Evolutionary conservation across 35 echinoderm and acorn worm species (phyloP).

Genomic region (Lytechinus variegatus): DNA sequence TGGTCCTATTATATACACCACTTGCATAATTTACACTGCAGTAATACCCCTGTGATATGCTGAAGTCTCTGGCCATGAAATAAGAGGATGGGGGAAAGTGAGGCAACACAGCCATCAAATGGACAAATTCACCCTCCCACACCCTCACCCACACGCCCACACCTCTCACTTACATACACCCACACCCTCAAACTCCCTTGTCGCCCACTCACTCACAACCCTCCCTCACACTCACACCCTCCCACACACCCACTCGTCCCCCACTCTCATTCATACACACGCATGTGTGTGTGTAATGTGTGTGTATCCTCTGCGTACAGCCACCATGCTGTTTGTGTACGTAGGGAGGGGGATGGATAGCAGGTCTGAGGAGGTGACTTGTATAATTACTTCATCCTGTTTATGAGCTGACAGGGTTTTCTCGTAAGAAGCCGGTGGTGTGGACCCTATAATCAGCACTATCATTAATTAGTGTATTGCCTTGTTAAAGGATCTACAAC

Average conservation of each 20-base stretch:
- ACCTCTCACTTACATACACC: too few relatives aligned
- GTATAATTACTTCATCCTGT: constrained; percentile 27
- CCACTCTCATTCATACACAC: too few relatives aligned
- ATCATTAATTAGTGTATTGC: constrained; percentile 54
- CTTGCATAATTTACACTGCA: background rate
- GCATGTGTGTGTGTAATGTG: background rate
- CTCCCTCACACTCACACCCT: too few relatives aligned
- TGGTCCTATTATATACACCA: background rate
- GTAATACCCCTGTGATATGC: background rate
- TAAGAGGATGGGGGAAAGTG: background rate
- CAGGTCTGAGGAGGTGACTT: background rate
- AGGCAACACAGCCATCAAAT: background rate
- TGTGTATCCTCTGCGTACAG: background rate
- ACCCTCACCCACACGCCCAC: too few relatives aligned
- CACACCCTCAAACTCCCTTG: too few relatives aligned
- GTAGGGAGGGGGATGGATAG: background rate
- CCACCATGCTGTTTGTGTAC: too few relatives aligned
- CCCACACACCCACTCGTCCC: too few relatives aligned
- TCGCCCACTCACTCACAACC: too few relatives aligned
- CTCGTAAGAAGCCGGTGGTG: background rate
- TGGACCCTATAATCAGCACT: constrained; percentile 43
- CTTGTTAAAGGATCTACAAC: constrained; percentile 39
- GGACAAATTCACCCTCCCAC: background rate
- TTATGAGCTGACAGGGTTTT: background rate
- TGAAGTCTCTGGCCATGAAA: background rate